Base-by-base conservation (phyloP, 2,888 invertebrate genomes). In the Lithodes maja region DNA sequence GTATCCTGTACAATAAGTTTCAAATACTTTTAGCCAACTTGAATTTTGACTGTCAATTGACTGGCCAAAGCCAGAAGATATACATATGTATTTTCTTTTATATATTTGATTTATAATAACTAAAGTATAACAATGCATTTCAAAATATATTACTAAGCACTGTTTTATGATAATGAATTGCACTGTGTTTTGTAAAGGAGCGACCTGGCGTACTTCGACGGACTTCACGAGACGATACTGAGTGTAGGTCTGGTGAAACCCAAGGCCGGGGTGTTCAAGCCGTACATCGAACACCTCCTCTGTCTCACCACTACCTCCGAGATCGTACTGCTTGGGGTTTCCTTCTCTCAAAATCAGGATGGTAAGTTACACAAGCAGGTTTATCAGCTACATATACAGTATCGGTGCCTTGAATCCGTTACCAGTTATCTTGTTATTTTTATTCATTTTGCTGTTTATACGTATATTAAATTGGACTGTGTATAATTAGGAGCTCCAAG, bases 201-300 rank as follows among this genome's bases (percentile, higher is more conserved):
- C 91, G 99, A 99, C 95, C 96, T 99, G 53, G 98, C 99, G 0
- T 99, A 98, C 94, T 99, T 97, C 94, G 99, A 99, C 95, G 98
- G 98, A 0, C 95, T 99, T 0, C 97, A 96, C 92, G 98, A 99
- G 94, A 97, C 98, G 1, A 99, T 99, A 93, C 95, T 99, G 80
- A 97, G 97, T 93, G 98, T 99, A 86, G 98, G 98, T 1, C 94
- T 99, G 90, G 96, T 98, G 0, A 94, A 93, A 93, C 99, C 99
- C 0, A 98, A 97, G 94, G 94, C 96, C 68, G 97, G 97, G 90
- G 97, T 99, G 84, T 98, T 99, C 93, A 97, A 98, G 93, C 95
- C 95, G 92, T 97, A 98, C 94, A 97, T 99, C 12, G 97, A 97
- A 94, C 97, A 98, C 94, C 95, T 99, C 86, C 94, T 99, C 83